Percentiles rank a stretch among this genome's conserved stretches.
Conservation (phyloP, 2,113 vertebrate genomes). For the Scolopax mira region DNA sequence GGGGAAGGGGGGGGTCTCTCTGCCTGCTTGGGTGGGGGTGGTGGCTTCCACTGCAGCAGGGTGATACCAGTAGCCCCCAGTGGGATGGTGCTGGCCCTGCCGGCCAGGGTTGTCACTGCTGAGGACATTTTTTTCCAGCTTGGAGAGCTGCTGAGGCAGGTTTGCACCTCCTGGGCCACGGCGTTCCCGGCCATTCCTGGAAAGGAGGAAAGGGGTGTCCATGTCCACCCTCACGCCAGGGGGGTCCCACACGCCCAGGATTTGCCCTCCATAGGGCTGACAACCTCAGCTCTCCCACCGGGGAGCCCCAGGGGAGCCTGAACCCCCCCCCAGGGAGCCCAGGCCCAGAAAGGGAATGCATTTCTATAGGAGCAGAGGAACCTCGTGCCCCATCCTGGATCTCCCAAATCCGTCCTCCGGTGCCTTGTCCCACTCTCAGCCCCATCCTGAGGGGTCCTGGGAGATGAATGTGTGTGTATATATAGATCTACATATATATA, state of each 20-base stretch:
- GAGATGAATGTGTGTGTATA: background rate
- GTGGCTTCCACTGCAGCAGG: background rate
- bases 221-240: accelerated
- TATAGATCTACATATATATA: background rate
- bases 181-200: background rate
- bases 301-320: too few relatives aligned
- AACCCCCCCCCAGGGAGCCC: accelerated
- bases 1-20: background rate
- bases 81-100: background rate
- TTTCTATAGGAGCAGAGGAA: background rate
- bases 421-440: background rate
- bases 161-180: background rate
- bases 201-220: background rate
- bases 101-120: background rate
- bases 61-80: background rate
- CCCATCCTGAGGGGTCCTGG: background rate
- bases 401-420: background rate
- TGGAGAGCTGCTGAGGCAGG: background rate
- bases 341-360: background rate
- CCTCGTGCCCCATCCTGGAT: accelerated
- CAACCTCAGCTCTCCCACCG: background rate
- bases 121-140: background rate
- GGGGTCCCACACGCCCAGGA: background rate
- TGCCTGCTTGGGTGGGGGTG: background rate
- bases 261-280: background rate